Evolutionary conservation across 30 jellyfish, hydroid and myxozoan genomes (phyloP), one percentile per base, ranked within the genome.

Genomic region (Cassiopea xamachana): DNA sequence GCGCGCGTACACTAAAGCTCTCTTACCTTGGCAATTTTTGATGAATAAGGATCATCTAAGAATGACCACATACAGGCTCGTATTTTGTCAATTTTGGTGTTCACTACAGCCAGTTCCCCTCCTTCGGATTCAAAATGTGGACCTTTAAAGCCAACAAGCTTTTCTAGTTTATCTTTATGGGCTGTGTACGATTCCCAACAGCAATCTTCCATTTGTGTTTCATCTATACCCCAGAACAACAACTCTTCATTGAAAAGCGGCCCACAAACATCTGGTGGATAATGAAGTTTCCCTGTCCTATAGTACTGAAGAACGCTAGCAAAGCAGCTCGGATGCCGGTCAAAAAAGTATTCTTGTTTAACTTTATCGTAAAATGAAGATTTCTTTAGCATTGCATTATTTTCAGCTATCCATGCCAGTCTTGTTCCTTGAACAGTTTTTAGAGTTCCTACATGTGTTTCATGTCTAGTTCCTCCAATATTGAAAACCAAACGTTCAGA

Each of bases 101-200:
- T 75, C 6, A 69, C 94, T 0, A 60, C 16, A 12, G 69, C 85
- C 59, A 47, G 73, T 13, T 85, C 88, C 12, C 69, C 92, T 14
- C 69, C 94, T 10, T 88, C 95, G 13, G 87, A 43, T 50, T 90
- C 92, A 69, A 94, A 94, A 80, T 86, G 96, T 18, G 98, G 98
- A 6, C 98, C 98, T 81, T 94, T 94, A 85, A 94, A 94, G 9
- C 98, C 98, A 17, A 90, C 89, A 14, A 94, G 89, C 48, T 94
- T 94, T 60, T 97, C 98, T 43, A 85, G 86, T 76, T 94, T 94
- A 68, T 94, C 98, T 61, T 94, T 80, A 68, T 94, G 96, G 49
- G 93, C 96, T 6, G 98, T 90, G 87, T 89, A 94, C 64, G 96
- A 81, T 90, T 94, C 98, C 98, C 98, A 94, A 80, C 98, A 94